A percentile compares a stretch with the other conserved stretches of the same genome.
Conservation (phyloP, 2,797 vertebrate species). For the Propithecus deckenii region DNA sequence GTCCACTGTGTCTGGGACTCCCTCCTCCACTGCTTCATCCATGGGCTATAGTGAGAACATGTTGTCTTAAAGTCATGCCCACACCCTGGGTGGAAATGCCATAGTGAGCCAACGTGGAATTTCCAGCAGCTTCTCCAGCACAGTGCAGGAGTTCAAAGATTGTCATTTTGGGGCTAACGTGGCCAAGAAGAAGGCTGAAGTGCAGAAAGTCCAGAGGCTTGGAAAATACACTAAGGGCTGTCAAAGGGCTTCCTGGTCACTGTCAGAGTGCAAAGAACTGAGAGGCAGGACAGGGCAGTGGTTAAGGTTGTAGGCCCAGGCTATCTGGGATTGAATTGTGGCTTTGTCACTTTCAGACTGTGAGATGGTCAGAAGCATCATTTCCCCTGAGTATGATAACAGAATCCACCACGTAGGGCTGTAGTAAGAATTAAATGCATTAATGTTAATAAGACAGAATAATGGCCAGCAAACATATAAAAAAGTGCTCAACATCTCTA, state of each 20-base stretch:
- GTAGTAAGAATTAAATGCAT: too few relatives aligned
- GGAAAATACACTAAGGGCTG: background rate
- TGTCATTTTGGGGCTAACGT: background rate
- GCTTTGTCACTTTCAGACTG: background rate
- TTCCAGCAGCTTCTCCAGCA: conserved; percentile 13
- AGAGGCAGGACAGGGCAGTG: background rate
- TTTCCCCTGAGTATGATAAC: background rate
- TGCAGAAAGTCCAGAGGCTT: background rate
- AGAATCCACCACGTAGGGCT: background rate
- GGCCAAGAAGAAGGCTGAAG: background rate
- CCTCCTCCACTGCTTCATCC: background rate
- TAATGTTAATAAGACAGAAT: too few relatives aligned
- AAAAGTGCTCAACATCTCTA: too few relatives aligned
- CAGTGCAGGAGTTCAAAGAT: background rate
- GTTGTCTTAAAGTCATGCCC: background rate
- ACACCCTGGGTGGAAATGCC: background rate
- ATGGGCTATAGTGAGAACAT: background rate
- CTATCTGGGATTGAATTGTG: background rate
- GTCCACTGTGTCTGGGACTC: background rate
- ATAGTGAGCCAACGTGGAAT: background rate
- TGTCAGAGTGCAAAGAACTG: background rate
- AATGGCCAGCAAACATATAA: too few relatives aligned
- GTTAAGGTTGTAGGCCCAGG: background rate
- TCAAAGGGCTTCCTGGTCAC: background rate
- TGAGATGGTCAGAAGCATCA: background rate